Conservation (phyloP, 2,888 invertebrate genomes). For the Acanthopleura granulata region DNA sequence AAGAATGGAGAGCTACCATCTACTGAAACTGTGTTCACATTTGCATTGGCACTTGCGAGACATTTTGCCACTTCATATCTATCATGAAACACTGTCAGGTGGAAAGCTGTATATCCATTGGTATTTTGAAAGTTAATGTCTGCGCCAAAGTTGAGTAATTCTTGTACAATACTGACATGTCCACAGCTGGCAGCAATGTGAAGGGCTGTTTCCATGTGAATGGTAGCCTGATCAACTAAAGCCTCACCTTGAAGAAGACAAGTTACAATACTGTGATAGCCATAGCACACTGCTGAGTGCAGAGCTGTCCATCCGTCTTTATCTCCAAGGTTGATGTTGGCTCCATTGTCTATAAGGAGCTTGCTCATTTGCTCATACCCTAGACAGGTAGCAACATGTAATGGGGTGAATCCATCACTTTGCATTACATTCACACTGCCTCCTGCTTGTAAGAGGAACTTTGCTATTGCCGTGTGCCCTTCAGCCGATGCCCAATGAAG, state of each 20-base stretch:
- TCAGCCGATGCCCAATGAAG: constrained; percentile 57
- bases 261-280: constrained; percentile 47
- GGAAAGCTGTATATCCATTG: constrained; percentile 55
- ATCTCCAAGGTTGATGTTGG: constrained; percentile 49
- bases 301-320: constrained; percentile 62
- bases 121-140: constrained; percentile 43
- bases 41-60: constrained; percentile 48
- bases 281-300: constrained; percentile 60
- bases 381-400: constrained; percentile 60
- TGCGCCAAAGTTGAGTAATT: constrained; percentile 43
- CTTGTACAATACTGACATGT: constrained; percentile 41
- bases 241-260: constrained; percentile 49
- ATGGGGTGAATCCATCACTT: constrained; percentile 59
- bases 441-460: constrained; percentile 46
- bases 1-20: constrained; percentile 49
- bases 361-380: constrained; percentile 48
- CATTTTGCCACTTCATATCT: constrained; percentile 47
- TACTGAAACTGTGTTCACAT: constrained; percentile 44
- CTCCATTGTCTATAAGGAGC: constrained; percentile 47
- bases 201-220: constrained; percentile 53
- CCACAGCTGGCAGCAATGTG: constrained; percentile 59
- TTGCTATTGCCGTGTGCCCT: constrained; percentile 41
- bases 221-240: constrained; percentile 43
- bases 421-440: constrained; percentile 53
- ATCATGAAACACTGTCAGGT: constrained; percentile 55